Evolutionary conservation across 2,797 vertebrate genomes (phyloP), one percentile per base, ranked within the genome.

Genomic region (Malacoctenus gilli): DNA sequence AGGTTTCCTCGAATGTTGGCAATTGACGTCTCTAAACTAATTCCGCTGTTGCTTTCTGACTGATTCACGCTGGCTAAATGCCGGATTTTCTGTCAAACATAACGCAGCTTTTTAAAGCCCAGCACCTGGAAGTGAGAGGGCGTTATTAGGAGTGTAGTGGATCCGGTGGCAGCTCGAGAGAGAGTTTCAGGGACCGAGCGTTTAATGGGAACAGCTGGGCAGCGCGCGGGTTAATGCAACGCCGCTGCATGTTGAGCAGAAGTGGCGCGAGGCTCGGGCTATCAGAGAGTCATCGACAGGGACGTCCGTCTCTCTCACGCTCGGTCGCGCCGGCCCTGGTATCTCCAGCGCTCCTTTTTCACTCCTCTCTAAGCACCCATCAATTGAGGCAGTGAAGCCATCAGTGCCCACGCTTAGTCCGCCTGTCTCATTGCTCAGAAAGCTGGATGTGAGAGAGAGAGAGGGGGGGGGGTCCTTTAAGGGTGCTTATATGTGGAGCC

Each of bases 351-450:
- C 65, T 65, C 53, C 68, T 66, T 61, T 75, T 75, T 61, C 64
- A 51, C 74, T 77, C 53, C 64, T 73, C 61, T 81, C 67, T 79
- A 80, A 81, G 82, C 77, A 76, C 70, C 79, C 73, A 88, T 90
- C 86, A 87, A 86, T 85, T 64, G 81, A 84, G 70, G 76, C 73
- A 60, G 79, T 75, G 78, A 84, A 81, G 82, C 84, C 82, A 80
- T 84, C 80, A 88, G 77, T 64, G 72, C 87, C 88, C 72, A 83
- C 74, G 59, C 83, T 79, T 36, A 68, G 68, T 58, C 75, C 9
- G 62, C 77, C 77, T 59, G 71, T 67, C 76, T 79, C 68, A 51
- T 66, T 69, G 82, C 76, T 71, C 59, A 61, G 59, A 79, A 78
- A 25, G 59, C 37, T 14, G 4, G 18, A 47, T 61, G 61, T 63